Base-by-base conservation (phyloP, 2,797 vertebrate species). In the Peromyscus eremicus region DNA sequence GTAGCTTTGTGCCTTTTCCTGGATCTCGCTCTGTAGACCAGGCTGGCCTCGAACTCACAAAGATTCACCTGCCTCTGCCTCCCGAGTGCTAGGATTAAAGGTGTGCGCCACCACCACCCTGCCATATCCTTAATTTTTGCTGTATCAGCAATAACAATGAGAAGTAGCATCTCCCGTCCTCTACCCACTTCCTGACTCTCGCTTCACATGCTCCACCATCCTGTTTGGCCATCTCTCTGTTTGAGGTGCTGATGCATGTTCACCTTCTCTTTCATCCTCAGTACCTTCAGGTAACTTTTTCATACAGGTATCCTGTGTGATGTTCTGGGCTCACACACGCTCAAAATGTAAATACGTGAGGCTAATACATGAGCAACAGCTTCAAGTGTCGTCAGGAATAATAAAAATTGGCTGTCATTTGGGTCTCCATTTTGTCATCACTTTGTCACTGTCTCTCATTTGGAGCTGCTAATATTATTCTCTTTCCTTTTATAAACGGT, bases 341-440 rank as follows among this genome's bases (percentile, higher is more conserved):
- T 87, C 37, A 94, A 94, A 76, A 93, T 89, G 11, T 34, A 76
- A 89, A 75, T 21, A 46, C 43, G 23, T 81, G 49, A 21, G 55
- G 3, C 46, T 49, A 37, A 70, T 32, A 19, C 8, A 14, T 75
- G n/a, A 77, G 29, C 64, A 57, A 40, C 8, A 71, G 2, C 62
- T 70, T 76, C 7, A 83, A 76, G 16, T 57, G 71, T 43, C 55
- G 10, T 23, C 25, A 46, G 76, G 32, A 90, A 71, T 62, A 84
- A 57, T 25, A 95, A 85, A 95, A 85, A 13, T 6, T 82, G 37
- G 68, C 46, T 70, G 25, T 46, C 34, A 52, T 84, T 73, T 90
- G 71, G 40, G 5, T 14, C 93, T 25, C 84, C 86, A 87, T 85
- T 94, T 79, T 76, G 55, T 77, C 52, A 60, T 57, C 40, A 12